Evolutionary conservation across 1,140 invertebrate species (phyloP).

Genomic region (Drosophila elegans): DNA sequence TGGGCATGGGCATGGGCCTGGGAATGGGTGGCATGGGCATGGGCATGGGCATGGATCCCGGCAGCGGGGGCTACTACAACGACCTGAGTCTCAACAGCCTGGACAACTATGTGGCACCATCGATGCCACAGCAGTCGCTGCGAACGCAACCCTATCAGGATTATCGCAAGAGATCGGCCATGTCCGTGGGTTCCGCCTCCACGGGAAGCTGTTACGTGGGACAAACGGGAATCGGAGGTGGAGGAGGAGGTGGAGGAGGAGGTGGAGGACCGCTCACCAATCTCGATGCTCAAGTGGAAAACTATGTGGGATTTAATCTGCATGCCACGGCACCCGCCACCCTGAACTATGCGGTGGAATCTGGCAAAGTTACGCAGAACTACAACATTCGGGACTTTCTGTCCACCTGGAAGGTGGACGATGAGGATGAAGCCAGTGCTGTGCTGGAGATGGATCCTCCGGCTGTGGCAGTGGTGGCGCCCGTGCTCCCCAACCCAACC

Average conservation of each 20-base stretch:
- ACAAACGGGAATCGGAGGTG: constrained; percentile 12
- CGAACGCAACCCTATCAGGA: constrained; percentile 41
- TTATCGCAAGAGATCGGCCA: constrained; percentile 61
- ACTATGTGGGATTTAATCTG: constrained; percentile 57
- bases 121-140: constrained; percentile 43
- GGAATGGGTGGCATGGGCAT: constrained; percentile 49
- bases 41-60: constrained; percentile 37
- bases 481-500: constrained; percentile 24
- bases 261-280: constrained; percentile 32
- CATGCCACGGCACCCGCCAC: constrained; percentile 35
- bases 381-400: constrained; percentile 80
- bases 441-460: constrained; percentile 19
- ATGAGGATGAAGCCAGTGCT: constrained; percentile 60
- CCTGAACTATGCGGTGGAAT: neutral
- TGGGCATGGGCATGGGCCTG: constrained; percentile 47
- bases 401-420: constrained; percentile 83
- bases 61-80: constrained; percentile 64
- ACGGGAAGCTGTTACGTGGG: constrained; percentile 51
- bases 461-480: constrained; percentile 55
- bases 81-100: constrained; percentile 68
- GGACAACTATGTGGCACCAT: constrained; percentile 38
- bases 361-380: constrained; percentile 45
- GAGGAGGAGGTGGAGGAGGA: constrained; percentile 8
- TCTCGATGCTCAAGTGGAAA: constrained; percentile 65
- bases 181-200: constrained; percentile 6